Evolutionary conservation across 2,888 invertebrate species (phyloP), one percentile per base, ranked within the genome.

Genomic region (Plebejus anna): DNA sequence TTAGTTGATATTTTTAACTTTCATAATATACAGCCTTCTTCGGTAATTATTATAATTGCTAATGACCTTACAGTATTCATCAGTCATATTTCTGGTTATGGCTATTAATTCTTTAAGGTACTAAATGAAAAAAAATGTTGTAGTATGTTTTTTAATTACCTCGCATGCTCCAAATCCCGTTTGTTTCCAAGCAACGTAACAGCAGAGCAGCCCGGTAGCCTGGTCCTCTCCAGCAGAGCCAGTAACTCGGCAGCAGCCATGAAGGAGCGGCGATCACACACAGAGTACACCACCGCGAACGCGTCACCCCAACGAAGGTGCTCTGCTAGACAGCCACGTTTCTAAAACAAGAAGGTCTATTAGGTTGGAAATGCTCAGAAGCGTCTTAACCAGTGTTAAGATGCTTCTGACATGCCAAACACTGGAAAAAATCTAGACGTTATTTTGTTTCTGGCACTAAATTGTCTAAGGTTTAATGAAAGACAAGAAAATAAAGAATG

Each of bases 241-340:
- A 97, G 88, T 38, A 96, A 94, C 82, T 96, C 96, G 66, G 96
- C 95, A 1, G 97, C 97, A 81, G 96, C 96, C 82, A 96, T 91
- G 88, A 97, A 97, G 82, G 97, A 97, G 77, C 95, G 95, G 80
- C 96, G 95, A 85, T 96, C 96, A 84, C 96, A 96, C 71, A 97
- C 96, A 71, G 97, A 97, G 90, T 97, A 97, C 75, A 97, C 97
- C 80, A 97, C 95, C 51, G 97, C 96, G 87, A 97, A 97, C 0
- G 97, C 97, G 84, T 97, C 97, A 47, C 97, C 97, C 97, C 97
- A 97, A 83, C 97, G 94, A 79, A 97, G 94, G 87, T 97, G 97
- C 83, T 97, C 96, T 81, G 96, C 96, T 76, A 97, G 89, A 84
- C 96, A 96, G 76, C 96, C 96, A 82, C 96, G 96, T 90, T 96